Base-by-base conservation (phyloP, 2,113 vertebrate species). In the Alethe diademata region DNA sequence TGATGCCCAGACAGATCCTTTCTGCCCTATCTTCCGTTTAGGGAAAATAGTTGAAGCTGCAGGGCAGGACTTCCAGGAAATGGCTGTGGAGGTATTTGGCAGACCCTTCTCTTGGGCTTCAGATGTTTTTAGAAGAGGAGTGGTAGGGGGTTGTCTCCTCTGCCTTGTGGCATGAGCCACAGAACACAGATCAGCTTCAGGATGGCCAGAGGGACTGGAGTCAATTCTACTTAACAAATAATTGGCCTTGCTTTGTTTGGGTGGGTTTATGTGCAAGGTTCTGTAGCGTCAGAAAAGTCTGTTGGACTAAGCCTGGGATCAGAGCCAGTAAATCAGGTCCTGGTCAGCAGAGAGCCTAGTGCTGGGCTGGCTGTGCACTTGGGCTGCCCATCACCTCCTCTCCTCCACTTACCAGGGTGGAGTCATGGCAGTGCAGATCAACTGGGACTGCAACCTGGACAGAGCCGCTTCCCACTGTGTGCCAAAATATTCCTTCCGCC, bases 1-100 rank as follows among this genome's bases (percentile, higher is more conserved):
- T 61, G 95, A 98, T 3, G 88, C 88, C 4, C 14, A n/a, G 9
- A 98, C 97, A 9, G 97, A 99, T 75, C 98, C 98, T 2, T 96
- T 98, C 97, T 99, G 99, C 85, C 99, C 99, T 64, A 99, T 99
- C 90, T 99, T 99, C 92, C 98, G 97, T 19, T 97, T 99, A 24
- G 98, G 98, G 56, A 78, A 97, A 72, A 96, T 99, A 5, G 97
- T 98, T 62, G 94, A 97, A 88, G 96, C 97, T 4, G 98, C 98
- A 20, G 98, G 98, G 5, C 98, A 99, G 90, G 95, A 98, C 56
- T 99, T 99, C 95, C 97, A 98, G 86, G 98, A 98, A n/a, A 98
- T 99, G 98, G 98, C 99, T 11, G 73, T 98, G 29, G 97, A 98
- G 98, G 99, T 99, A 78, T 51, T 93, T 45, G 16, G 9, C 31